Conservation (phyloP, 2,113 vertebrate genomes). For the Sceloporus tristichus region DNA sequence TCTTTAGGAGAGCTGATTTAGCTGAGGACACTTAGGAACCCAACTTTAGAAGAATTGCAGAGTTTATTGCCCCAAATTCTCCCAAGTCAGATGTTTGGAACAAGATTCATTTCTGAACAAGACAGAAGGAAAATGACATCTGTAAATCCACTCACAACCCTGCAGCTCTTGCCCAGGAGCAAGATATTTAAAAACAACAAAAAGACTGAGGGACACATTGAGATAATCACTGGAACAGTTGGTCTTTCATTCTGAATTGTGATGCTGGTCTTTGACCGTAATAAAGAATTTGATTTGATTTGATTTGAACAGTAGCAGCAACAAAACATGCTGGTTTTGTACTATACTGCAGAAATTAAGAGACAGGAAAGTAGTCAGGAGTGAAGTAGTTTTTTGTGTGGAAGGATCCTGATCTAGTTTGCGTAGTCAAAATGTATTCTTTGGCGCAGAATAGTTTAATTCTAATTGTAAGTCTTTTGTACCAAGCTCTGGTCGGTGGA, state of each 20-base stretch:
- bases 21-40: neutral
- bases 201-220: neutral
- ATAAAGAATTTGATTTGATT: no score
- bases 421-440: neutral
- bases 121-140: neutral
- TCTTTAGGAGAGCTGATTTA: constrained; percentile 6
- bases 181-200: neutral
- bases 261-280: no score
- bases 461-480: neutral
- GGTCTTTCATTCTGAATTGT: neutral
- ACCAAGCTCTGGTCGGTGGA: neutral
- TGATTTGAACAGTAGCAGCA: no score
- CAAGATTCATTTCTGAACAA: constrained; percentile 4
- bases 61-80: neutral
- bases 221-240: neutral
- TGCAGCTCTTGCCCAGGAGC: neutral
- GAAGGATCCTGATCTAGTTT: neutral
- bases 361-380: no score
- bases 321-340: no score
- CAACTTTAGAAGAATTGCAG: neutral
- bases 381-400: no score
- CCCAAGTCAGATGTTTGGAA: neutral
- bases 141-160: neutral
- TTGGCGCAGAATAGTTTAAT: no score
- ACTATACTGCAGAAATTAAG: no score